Base-by-base conservation (phyloP, 1,140 invertebrate genomes). In the Ephestia elutella region DNA sequence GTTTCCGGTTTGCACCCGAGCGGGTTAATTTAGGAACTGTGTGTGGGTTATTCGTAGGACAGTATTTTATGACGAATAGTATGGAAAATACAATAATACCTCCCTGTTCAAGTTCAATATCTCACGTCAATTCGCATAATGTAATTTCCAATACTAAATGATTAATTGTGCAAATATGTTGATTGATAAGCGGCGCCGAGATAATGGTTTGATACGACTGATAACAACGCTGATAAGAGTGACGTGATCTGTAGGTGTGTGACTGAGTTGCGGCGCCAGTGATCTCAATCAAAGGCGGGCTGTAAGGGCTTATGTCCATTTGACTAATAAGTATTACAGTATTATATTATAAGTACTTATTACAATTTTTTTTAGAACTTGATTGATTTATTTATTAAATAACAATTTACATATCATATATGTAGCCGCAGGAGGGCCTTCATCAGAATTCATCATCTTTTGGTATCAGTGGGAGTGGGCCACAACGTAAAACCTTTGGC, bases 111-210 rank as follows among this genome's bases (percentile, higher is more conserved):
- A 44, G 3, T 10, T 10, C 15, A 3, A 44, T 44, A n/a, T 44
- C 13, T 2, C n/a, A 44, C 2, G 15, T 10, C 13, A 44, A 38
- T 38, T 38, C 32, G 32, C 11, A 8, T 5, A 38, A 38, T 11
- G 19, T 19, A 5, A 50, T 50, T 50, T 21, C 18, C 20, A 50
- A 50, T 50, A 7, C 18, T 10, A 20, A 28, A 44, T 53, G 50
- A 53, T 18, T 53, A 20, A 25, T 53, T 13, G 4, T 21, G 20
- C 20, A 53, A 53, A 25, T 53, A 53, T 53, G 19, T 25, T 53
- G 50, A 53, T 53, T 25, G 50, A 53, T 53, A 53, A n/a, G 8
- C 50, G 50, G 50, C 50, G 50, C 50, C 20, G 50, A 53, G 50
- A 53, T 53, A 53, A 25, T n/a, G n/a, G 20, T 4, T 0, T 21